phyloP scores from a whole-genome alignment of 2,797 vertebrate species.

The Tamandua tetradactyla region DNA sequence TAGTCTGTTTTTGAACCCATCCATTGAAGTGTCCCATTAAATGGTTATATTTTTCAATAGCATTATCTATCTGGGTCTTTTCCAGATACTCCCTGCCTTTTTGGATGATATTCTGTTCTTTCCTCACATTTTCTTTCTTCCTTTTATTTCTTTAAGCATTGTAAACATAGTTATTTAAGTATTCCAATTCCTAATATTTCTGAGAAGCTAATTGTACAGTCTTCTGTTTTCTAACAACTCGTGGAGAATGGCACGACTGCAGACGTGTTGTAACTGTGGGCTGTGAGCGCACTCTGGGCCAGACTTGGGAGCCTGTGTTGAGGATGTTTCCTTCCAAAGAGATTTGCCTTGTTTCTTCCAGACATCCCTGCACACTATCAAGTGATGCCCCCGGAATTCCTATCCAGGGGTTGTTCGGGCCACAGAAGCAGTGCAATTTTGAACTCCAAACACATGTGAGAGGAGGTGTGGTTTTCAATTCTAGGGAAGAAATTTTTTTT shows the following conservation, averaged over 20 bases:
- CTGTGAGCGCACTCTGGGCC: not conserved
- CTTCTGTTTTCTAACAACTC: not conserved
- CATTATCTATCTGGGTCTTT: not conserved
- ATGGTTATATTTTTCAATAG: not conserved
- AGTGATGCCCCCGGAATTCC: not conserved
- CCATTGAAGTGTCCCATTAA: not conserved
- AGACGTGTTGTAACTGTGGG: not conserved
- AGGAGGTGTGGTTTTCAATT: not conserved
- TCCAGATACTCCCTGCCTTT: not conserved
- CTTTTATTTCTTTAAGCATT: conserved; percentile 12
- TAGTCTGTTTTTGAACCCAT: not conserved
- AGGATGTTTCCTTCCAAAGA: not conserved
- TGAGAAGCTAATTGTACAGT: not conserved
- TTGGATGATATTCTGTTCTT: not conserved
- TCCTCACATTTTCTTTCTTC: not conserved
- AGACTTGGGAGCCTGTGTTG: not conserved
- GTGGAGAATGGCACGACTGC: not conserved
- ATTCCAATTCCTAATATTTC: not conserved
- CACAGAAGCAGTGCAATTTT: not conserved
- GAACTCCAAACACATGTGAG: not conserved
- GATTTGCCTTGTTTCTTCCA: not conserved
- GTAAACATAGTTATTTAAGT: not conserved
- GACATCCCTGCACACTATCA: not conserved
- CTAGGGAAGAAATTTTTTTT: not conserved
- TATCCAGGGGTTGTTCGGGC: not conserved